Percentiles rank a stretch among this genome's conserved stretches.
These are phyloP conservation scores for Stenurella melanura DNA, from an alignment of 2,888 invertebrate species.

Conservation along the genomic window DNA sequence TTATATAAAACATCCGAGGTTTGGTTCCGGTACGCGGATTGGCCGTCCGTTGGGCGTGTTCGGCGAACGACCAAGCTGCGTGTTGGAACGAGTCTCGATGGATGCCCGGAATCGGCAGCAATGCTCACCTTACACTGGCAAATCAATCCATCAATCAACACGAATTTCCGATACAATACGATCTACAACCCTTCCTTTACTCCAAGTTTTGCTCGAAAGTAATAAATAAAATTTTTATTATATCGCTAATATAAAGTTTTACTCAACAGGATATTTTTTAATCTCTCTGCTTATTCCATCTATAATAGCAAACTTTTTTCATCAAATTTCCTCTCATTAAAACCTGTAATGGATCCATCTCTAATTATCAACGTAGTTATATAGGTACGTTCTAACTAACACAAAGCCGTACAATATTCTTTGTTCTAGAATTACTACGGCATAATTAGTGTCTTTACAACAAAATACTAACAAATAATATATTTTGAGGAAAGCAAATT, in stretches of 20 bases:
- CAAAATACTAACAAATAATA: conserved; percentile 3
- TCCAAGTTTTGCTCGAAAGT: no score
- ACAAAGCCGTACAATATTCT: conserved; percentile 24
- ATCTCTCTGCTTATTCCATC: not conserved
- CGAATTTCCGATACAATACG: no score
- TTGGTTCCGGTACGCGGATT: no score
- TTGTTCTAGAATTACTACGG: conserved; percentile 28
- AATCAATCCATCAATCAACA: no score
- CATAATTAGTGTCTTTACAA: conserved; percentile 10
- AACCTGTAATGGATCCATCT: conserved; percentile 30
- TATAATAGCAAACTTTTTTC: conserved; percentile 17
- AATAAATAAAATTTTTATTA: not conserved
- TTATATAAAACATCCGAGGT: no score
- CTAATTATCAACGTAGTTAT: conserved; percentile 35
- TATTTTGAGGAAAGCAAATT: not conserved
- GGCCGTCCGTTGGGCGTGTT: no score
- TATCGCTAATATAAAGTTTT: not conserved
- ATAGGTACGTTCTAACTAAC: conserved; percentile 11
- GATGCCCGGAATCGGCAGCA: no score
- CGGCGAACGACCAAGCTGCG: no score
- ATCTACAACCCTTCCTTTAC: no score
- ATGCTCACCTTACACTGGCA: no score
- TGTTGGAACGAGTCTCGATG: no score
- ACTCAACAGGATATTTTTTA: not conserved
- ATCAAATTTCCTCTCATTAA: conserved; percentile 28